Base-by-base conservation (phyloP, 2,888 invertebrate species). In the Didymodactylos carnosus region DNA sequence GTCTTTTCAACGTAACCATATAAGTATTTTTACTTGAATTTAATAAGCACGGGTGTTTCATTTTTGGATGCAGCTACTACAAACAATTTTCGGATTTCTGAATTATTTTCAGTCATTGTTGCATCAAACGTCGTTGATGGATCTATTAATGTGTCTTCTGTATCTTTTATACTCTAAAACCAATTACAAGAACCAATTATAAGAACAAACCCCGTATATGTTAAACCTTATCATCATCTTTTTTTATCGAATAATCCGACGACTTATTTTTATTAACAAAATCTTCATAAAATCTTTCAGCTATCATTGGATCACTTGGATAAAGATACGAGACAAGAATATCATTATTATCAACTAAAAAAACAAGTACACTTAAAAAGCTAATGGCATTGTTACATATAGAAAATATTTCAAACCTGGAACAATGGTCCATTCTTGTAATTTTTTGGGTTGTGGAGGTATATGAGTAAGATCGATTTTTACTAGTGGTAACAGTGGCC, bases 371-470 rank as follows among this genome's bases (percentile, higher is more conserved):
- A 25, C 10, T 13, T 62, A 14, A 14, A 62, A 62, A 25, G 14
- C n/a, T n/a, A n/a, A n/a, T n/a, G n/a, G n/a, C n/a, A n/a, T n/a
- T n/a, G n/a, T 13, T 27, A 46, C 16, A 41, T 41, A 29, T 40
- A n/a, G 23, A 39, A 19, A 35, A n/a, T 8, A 11, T 14, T 14
- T 41, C 11, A n/a, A n/a, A 82, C 82, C 77, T 77, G 78, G 78
- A 19, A 80, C 82, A 35, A 82, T 80, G 49, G 78, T 78, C 81
- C 82, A 82, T 62, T 78, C 76, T 35, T 80, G 79, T 73, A 79
- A 78, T 69, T 77, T 76, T 73, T 81, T 82, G 19, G 83, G 83
- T 75, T 83, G 83, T 19, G 82, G 83, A 53, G 83, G 83, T 72
- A 83, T 78, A 41, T 79, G 73, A 70, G 82, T 78, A 35, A 83